A percentile compares a stretch with the other conserved stretches of the same genome.
Evolutionary conservation across 2,888 invertebrate species (phyloP).

Genomic region (Ophion obscuratus): DNA sequence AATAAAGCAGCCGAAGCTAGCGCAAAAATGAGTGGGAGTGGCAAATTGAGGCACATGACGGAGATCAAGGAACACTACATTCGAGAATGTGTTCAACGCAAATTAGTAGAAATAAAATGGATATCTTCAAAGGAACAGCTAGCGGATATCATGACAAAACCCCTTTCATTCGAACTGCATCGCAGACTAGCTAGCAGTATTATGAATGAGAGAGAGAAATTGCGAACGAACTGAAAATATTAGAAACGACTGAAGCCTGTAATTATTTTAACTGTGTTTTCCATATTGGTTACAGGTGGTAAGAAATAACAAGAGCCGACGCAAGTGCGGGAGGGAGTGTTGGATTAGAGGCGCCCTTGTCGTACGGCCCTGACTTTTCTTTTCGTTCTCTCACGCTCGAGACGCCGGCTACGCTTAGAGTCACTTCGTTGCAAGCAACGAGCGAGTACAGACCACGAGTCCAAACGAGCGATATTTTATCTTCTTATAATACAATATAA

Average conservation of each 20-base stretch:
- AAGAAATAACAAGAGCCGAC: slow-evolving; percentile 57
- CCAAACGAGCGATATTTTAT: no score
- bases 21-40: slow-evolving; percentile 41
- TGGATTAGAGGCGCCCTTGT: slow-evolving; percentile 55
- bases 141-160: slow-evolving; percentile 56
- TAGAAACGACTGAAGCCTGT: slow-evolving; percentile 40
- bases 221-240: slow-evolving; percentile 20
- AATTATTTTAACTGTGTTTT: slow-evolving; percentile 48
- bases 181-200: slow-evolving; percentile 23
- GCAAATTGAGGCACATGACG: slow-evolving; percentile 52
- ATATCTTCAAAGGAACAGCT: slow-evolving; percentile 62
- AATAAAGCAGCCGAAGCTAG: slow-evolving; percentile 66
- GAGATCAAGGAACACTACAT: slow-evolving; percentile 58
- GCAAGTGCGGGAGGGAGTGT: slow-evolving; percentile 59
- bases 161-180: background rate
- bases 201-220: slow-evolving; percentile 17
- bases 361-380: slow-evolving; percentile 27
- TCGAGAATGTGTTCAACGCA: slow-evolving; percentile 57
- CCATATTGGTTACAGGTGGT: slow-evolving; percentile 56
- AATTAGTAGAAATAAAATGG: slow-evolving; percentile 58
- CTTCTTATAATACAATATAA: no score
- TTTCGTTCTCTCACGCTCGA: background rate
- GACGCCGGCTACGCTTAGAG: no score
- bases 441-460: no score
- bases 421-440: no score